Conservation (phyloP, 2,113 vertebrate genomes). For the Paedocypris sp. region DNA sequence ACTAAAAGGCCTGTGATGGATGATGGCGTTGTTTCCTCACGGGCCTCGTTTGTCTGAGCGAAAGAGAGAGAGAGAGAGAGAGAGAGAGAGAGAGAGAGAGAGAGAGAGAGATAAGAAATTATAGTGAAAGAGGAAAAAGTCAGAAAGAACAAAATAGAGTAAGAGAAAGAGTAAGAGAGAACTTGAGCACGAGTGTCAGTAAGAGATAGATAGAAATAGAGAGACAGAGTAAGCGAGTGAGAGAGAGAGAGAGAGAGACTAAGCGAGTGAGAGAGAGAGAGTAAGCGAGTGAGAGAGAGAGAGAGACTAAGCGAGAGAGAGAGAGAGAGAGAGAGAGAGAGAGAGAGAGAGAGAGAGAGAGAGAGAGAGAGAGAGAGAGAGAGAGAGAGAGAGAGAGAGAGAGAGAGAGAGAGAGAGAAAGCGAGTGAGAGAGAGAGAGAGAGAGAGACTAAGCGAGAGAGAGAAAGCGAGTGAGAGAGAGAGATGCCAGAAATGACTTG, state of each 20-base stretch:
- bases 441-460: too few relatives aligned
- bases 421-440: too few relatives aligned
- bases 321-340: constrained; percentile 19
- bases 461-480: constrained; percentile 24
- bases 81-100: constrained; percentile 23
- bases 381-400: too few relatives aligned
- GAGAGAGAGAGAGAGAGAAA: constrained; percentile 13
- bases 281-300: constrained; percentile 31
- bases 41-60: constrained; percentile 50
- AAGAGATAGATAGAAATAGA: constrained; percentile 25
- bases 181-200: too few relatives aligned
- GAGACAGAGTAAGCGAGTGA: constrained; percentile 42
- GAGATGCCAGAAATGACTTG: constrained; percentile 27
- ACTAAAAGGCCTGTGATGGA: constrained; percentile 67
- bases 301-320: too few relatives aligned
- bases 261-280: constrained; percentile 20
- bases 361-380: too few relatives aligned
- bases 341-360: constrained; percentile 31
- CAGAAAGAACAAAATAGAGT: too few relatives aligned
- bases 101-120: constrained; percentile 32
- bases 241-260: too few relatives aligned
- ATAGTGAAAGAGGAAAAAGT: constrained; percentile 29
- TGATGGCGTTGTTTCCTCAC: constrained; percentile 47
- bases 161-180: too few relatives aligned
- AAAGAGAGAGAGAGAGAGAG: constrained; percentile 27